Evolutionary conservation across 2,797 vertebrate species (phyloP).

Genomic region (Myripristis murdjan): DNA sequence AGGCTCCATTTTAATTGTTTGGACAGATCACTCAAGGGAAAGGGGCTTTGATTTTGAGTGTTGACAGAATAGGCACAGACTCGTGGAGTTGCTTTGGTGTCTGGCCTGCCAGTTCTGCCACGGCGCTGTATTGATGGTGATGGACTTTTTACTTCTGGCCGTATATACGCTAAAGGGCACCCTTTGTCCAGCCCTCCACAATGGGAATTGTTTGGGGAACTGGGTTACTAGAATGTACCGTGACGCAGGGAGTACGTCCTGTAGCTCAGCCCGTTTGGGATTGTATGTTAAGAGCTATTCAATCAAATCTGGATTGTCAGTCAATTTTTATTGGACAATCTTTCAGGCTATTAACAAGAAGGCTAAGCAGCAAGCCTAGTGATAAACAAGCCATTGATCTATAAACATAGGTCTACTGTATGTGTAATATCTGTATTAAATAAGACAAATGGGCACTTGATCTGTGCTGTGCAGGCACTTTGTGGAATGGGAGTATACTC

Average conservation of each 20-base stretch:
- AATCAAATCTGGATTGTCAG: slow-evolving; percentile 41
- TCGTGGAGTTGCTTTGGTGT: slow-evolving; percentile 69
- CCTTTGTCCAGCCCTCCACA: slow-evolving; percentile 39
- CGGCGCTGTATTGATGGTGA: slow-evolving; percentile 55
- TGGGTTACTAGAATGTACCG: neutral
- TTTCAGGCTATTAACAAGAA: slow-evolving; percentile 25
- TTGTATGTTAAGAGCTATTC: slow-evolving; percentile 23
- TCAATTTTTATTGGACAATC: slow-evolving; percentile 53
- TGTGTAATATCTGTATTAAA: slow-evolving; percentile 67
- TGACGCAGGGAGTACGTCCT: slow-evolving; percentile 20
- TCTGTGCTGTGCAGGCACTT: slow-evolving; percentile 54
- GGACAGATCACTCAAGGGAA: slow-evolving; percentile 85
- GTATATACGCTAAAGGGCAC: slow-evolving; percentile 57
- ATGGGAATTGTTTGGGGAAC: slow-evolving; percentile 23
- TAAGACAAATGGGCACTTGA: slow-evolving; percentile 70
- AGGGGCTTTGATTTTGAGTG: slow-evolving; percentile 80
- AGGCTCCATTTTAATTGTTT: slow-evolving; percentile 86
- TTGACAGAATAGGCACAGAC: slow-evolving; percentile 87
- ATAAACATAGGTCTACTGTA: slow-evolving; percentile 43
- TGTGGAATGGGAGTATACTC: slow-evolving; percentile 68
- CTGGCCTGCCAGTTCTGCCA: slow-evolving; percentile 56
- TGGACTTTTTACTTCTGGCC: slow-evolving; percentile 60
- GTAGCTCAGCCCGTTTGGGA: slow-evolving; percentile 9
- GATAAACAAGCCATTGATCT: slow-evolving; percentile 64
- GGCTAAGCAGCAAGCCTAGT: slow-evolving; percentile 10